A percentile compares a stretch with the other conserved stretches of the same genome.
phyloP scores from a whole-genome alignment of 1,140 invertebrate genomes.

The Zaprionus vittiger region DNA sequence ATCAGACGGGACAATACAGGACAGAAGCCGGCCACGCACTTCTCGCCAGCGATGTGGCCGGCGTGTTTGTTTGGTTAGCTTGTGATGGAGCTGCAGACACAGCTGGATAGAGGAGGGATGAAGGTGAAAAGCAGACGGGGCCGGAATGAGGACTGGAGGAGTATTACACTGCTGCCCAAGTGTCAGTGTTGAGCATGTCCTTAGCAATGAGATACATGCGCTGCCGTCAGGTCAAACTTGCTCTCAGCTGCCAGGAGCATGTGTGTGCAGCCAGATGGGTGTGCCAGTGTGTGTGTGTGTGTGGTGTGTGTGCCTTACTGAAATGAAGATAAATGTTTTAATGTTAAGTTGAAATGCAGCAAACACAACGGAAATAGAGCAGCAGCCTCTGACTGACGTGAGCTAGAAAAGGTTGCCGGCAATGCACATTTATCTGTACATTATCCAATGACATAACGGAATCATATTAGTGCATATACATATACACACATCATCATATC shows the following conservation, averaged over 20 bases:
- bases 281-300: slow-evolving; percentile 6
- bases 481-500: background rate
- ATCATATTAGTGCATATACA: slow-evolving; percentile 25
- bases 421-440: slow-evolving; percentile 2
- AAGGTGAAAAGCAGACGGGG: background rate
- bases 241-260: slow-evolving; percentile 31
- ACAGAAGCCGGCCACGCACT: slow-evolving; percentile 21
- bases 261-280: slow-evolving; percentile 36
- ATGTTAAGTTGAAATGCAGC: slow-evolving; percentile 62
- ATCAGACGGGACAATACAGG: slow-evolving; percentile 27
- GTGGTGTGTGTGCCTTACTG: slow-evolving; percentile 14
- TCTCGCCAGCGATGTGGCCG: slow-evolving; percentile 28
- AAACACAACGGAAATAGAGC: slow-evolving; percentile 2
- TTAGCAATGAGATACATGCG: slow-evolving; percentile 41
- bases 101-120: background rate
- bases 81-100: slow-evolving; percentile 9
- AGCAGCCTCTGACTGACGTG: slow-evolving; percentile 23
- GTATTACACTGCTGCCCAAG: slow-evolving; percentile 20
- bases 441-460: slow-evolving; percentile 38
- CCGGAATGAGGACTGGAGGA: background rate
- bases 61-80: slow-evolving; percentile 49
- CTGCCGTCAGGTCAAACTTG: slow-evolving; percentile 22
- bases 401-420: slow-evolving; percentile 7
- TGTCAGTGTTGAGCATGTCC: slow-evolving; percentile 46
- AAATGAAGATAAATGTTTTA: slow-evolving; percentile 75